Evolutionary conservation across 2,113 vertebrate species (phyloP), one percentile per base, ranked within the genome.

Genomic region (Channa argus): DNA sequence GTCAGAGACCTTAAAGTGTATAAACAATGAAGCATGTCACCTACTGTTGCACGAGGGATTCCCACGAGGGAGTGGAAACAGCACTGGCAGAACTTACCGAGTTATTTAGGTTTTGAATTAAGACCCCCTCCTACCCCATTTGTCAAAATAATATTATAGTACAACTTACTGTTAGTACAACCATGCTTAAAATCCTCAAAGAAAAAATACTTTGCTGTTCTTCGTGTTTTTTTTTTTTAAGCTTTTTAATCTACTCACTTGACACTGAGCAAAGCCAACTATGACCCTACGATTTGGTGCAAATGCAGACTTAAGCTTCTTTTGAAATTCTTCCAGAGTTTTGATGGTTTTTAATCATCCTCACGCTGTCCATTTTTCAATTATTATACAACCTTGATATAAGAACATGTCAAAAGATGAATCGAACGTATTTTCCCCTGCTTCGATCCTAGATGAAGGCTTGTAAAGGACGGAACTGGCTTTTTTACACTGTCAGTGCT

Each of bases 391-490:
- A 6, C 39, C 39, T 7, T 7, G 6, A 41, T 41, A 5, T 41
- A 41, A 41, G 39, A 41, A 41, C 6, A 41, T 4, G 6, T 41
- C 4, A 41, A 41, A 41, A 41, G 39, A 41, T 41, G 3, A 46
- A n/a, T 8, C 3, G 0, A 5, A 0, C 45, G 64, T 63, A 7
- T 13, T 44, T 64, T 39, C 3, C 38, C 15, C 33, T 56, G 5
- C 9, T 43, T 67, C 43, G 4, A 33, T 14, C 36, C 43, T 8
- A 1, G 1, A 6, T 37, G 12, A 46, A 15, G 12, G 12, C 4
- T 2, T 2, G 3, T 0, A 39, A n/a, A 47, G 2, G 24, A 6
- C 0, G 3, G 38, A 39, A 38, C 0, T n/a, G 24, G 24, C 24
- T 24, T 24, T 24, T 5, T 5, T 41, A 1, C 6, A 41, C 4